Base-by-base conservation (phyloP, 2,797 vertebrate species). In the Rhabdophis nuchalis region DNA sequence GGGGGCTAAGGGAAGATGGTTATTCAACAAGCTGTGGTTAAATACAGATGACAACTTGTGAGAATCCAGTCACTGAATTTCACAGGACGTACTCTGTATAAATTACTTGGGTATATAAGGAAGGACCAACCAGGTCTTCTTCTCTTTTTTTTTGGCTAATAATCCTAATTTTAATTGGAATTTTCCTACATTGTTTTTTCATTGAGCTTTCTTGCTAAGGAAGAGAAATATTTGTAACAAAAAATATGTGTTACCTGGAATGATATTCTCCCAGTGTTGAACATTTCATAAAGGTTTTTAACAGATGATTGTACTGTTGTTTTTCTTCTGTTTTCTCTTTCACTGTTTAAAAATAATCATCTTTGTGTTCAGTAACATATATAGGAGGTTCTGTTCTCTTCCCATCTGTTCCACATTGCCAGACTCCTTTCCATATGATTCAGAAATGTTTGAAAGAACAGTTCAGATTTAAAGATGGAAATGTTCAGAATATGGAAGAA, bases 231-330 rank as follows among this genome's bases (percentile, higher is more conserved):
- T 1, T 23, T 82, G 36, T 82, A 58, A 18, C 54, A 92, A 53
- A 57, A 88, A 32, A 92, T 50, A 36, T 77, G 18, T 77, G n/a
- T 77, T 86, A 88, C 77, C 89, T 61, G 46, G 88, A 93, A 61
- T 27, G 89, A 20, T 25, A 85, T 12, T 8, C 93, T 85, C 87
- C 72, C 56, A 1, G 88, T 94, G 3, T 36, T 93, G 72, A 95
- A 93, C 93, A 94, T 92, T 96, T 96, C 91, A 93, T 90, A 52
- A 0, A 0, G 58, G 27, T 36, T 93, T 92, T 93, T 93, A 93
- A 91, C 93, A 93, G 87, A 95, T 93, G 93, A 56, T 52, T 94
- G 94, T 93, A 86, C 82, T 25, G 88, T 72, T 92, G 60, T 54
- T 57, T 61, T 92, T 60, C 82, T 94, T 41, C 9, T 82, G 36